Evolutionary conservation across 1,140 invertebrate species (phyloP), one percentile per base, ranked within the genome.

Genomic region (Pinna nobilis): DNA sequence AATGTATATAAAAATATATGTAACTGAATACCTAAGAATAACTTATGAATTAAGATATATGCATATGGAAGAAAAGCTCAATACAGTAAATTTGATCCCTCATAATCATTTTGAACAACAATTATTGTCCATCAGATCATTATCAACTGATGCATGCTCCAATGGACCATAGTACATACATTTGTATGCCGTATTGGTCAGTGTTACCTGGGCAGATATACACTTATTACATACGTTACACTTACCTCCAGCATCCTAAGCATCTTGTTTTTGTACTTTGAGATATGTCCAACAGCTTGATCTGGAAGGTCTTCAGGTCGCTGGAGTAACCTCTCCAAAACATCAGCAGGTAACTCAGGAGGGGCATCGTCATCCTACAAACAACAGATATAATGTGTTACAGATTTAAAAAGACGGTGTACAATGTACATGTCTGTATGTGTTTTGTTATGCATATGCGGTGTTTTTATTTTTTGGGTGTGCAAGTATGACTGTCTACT

Each of bases 251-350:
- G 55, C 3, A 88, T 79, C 13, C 84, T 49, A 15, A 89, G 78
- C 66, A 87, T 77, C 41, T 85, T 84, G 51, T 75, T 80, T 60
- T 87, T 88, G 72, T 82, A 89, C 32, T 80, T 81, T 53, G 70
- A 51, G 15, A 88, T 80, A 41, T 84, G 80, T 30, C 83, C 76
- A 47, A 78, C 76, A 35, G 86, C 85, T 60, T 85, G 79, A 23
- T 79, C 66, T 33, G 70, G 74, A 50, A 88, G 65, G 74, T 89
- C 88, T 66, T 88, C 88, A 13, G 88, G 87, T 33, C 87, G 70
- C 23, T 61, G 70, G 20, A 89, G 74, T 32, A 89, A 66, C 15
- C 85, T 67, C 60, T 84, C 83, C 32, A 89, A 28, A 0, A 86
- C 74, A 25, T 88, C 88, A 6, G 78, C 35, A 6, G 86, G 80